Base-by-base conservation (phyloP, 2,113 vertebrate species). In the Meriones unguiculatus region DNA sequence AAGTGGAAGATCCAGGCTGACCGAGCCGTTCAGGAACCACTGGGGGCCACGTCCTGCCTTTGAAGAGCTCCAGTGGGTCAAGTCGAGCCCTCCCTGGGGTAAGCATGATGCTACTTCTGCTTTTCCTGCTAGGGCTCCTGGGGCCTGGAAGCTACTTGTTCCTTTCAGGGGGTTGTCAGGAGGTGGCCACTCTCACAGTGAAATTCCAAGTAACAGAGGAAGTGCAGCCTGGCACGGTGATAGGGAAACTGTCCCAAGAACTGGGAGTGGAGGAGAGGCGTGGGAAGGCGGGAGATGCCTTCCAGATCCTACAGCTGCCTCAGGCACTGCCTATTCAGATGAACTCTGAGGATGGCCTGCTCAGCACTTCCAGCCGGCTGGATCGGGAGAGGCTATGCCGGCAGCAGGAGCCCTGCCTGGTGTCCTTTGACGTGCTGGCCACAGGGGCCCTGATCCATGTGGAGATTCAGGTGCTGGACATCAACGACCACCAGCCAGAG, bases 361-460 rank as follows among this genome's bases (percentile, higher is more conserved):
- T 99, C 59, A 98, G 98, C 98, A 99, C 99, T 0, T 98, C 98
- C 0, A 98, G 98, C 59, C 97, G 98, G 46, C 98, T 99, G 98
- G 99, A 99, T 98, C 98, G 99, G 97, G 99, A 99, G 97, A 98
- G 98, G 97, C 98, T 99, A 52, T 99, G 99, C 97, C 97, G 98
- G 41, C 98, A 99, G 24, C 98, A 97, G 0, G 99, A 99, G 73
- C 98, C 98, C 91, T 99, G 99, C 92, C 98, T 99, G 96, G 96
- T 99, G 87, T 98, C 98, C 4, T 99, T 99, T 32, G 99, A 99
- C 0, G 99, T 99, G 67, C 98, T 99, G 64, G 99, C 98, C 0
- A 89, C 96, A 2, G 97, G 98, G 77, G 98, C 98, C 46, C 98
- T 99, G 54, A 98, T 99, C 89, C 99, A 99, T 0, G 99, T 99